These are phyloP conservation scores for Aurelia sp. DNA, from an alignment of 30 jellyfish, hydroid and myxozoan genomes.

Conservation along the genomic window DNA sequence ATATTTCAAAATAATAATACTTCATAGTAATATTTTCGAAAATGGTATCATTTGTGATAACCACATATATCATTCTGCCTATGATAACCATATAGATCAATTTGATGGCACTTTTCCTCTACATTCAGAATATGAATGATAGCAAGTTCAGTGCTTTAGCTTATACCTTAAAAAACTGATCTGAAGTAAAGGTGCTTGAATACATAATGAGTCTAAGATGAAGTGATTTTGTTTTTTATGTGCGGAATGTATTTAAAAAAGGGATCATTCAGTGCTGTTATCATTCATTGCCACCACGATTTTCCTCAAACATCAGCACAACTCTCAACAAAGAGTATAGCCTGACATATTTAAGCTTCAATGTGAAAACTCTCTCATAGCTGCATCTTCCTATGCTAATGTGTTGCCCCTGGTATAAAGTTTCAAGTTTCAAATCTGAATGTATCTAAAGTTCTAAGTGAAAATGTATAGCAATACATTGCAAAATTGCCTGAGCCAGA, in stretches of 20 bases:
- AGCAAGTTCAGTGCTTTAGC: conserved; percentile 45
- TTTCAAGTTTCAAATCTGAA: conserved; percentile 19
- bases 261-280: conserved; percentile 35
- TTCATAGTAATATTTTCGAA: conserved; percentile 32
- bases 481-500: not conserved
- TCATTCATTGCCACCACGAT: conserved; percentile 42
- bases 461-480: not conserved
- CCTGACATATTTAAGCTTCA: conserved; percentile 19
- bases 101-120: conserved; percentile 45
- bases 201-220: not conserved
- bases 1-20: too few species aligned
- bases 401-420: conserved; percentile 30
- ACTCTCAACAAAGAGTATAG: conserved; percentile 14
- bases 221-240: not conserved
- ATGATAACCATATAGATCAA: too few species aligned
- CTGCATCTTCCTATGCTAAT: conserved; percentile 15
- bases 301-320: conserved; percentile 21
- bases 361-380: conserved; percentile 36
- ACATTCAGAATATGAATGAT: conserved; percentile 36
- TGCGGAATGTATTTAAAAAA: not conserved
- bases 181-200: conserved; percentile 42
- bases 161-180: conserved; percentile 17
- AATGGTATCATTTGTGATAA: conserved; percentile 32
- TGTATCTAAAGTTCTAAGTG: not conserved
- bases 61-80: conserved; percentile 29